Base-by-base conservation (phyloP, 2,797 vertebrate species). In the Pantherophis vulpinus region DNA sequence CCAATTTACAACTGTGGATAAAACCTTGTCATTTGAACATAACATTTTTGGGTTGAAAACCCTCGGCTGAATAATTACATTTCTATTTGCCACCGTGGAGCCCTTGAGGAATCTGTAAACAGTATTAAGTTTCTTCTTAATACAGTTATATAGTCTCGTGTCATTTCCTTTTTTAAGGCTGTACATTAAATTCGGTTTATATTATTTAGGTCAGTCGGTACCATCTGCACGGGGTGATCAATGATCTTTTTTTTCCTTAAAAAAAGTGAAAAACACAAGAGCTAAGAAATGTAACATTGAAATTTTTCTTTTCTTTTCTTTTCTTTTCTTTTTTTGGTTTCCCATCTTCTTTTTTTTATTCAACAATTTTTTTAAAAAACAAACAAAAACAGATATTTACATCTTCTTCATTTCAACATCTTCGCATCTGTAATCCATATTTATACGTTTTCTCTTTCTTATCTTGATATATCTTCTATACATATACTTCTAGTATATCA, bases 11-110 rank as follows among this genome's bases (percentile, higher is more conserved):
- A 0, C 25, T 93, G 87, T 92, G 20, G 20, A 16, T 2, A 92
- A 13, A 93, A 93, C 91, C 32, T 90, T 91, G 12, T 0, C 66
- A 29, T 18, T 0, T 66, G 79, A 90, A 56, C 0, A 5, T 2
- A 95, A 1, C 1, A 27, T 93, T 92, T 92, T 56, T 18, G 89
- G 32, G 32, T 42, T 87, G 37, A 83, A 91, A 87, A 87, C 13
- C 42, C 61, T 87, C 87, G 0, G 10, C 10, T 87, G 83, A 59
- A 90, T 91, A 51, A 91, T 91, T 87, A 87, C 83, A 87, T 87
- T 58, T 74, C 5, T 74, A 91, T 91, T 60, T 90, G 86, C 83
- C 89, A 90, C 61, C 13, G 37, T 56, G 27, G 83, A 90, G 61
- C 18, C 37, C 55, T 59, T 93, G 32, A 74, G 87, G 10, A 66